phyloP scores from a whole-genome alignment of 2,888 invertebrate genomes.

The Polia nebulosa region DNA sequence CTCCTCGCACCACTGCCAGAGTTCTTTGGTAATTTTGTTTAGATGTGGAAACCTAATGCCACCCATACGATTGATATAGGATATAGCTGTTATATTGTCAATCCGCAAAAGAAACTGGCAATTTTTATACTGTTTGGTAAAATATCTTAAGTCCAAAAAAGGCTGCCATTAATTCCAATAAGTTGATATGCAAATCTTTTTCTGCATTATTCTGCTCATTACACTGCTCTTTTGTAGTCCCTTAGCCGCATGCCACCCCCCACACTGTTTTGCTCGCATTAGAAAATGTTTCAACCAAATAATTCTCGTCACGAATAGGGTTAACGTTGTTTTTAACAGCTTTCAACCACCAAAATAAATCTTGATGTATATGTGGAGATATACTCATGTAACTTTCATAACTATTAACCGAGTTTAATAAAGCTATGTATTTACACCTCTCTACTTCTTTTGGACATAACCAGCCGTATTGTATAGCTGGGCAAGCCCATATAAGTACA shows the following conservation, averaged over 20 bases:
- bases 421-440: background rate
- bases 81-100: too few relatives aligned
- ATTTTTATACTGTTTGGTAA: background rate
- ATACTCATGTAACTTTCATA: constrained; percentile 2
- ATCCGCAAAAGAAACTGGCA: background rate
- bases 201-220: too few relatives aligned
- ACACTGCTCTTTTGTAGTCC: background rate
- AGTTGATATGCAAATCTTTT: background rate
- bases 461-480: constrained; percentile 1
- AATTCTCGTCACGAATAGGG: constrained; percentile 1
- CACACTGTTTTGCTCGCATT: constrained; percentile 1
- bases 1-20: too few relatives aligned
- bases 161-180: constrained; percentile 3
- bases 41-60: too few relatives aligned
- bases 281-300: constrained; percentile 2
- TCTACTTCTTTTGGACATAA: background rate
- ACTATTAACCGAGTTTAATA: background rate
- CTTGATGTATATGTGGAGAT: background rate
- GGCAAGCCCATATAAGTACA: background rate
- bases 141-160: background rate
- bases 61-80: too few relatives aligned
- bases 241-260: background rate
- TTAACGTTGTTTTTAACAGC: background rate
- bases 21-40: too few relatives aligned
- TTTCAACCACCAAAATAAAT: background rate